These are phyloP conservation scores for Drosophila paucipuncta DNA, from an alignment of 2,888 invertebrate genomes.

Conservation along the genomic window DNA sequence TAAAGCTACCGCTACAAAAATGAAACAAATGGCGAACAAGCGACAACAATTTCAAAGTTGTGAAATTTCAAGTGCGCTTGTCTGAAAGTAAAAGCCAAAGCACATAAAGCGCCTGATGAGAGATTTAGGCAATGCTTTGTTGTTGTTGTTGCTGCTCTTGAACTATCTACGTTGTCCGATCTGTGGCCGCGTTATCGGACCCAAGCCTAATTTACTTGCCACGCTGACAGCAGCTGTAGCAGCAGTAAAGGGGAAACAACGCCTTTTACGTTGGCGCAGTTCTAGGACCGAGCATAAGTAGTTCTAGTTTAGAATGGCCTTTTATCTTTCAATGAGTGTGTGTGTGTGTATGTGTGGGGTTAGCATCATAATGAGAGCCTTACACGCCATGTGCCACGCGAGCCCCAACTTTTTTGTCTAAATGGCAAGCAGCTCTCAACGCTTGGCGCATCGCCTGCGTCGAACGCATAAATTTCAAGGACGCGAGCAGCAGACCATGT, in stretches of 20 bases:
- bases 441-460: constrained; percentile 69
- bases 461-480: constrained; percentile 77
- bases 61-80: constrained; percentile 20
- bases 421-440: constrained; percentile 43
- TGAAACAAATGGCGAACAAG: background rate
- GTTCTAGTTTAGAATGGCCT: constrained; percentile 61
- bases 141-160: background rate
- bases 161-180: constrained; percentile 50
- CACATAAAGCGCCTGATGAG: constrained; percentile 20
- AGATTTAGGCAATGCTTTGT: constrained; percentile 33
- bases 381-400: constrained; percentile 72
- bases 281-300: constrained; percentile 53
- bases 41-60: constrained; percentile 21
- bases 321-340: constrained; percentile 48
- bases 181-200: constrained; percentile 43
- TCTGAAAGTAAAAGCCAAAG: constrained; percentile 15
- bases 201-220: constrained; percentile 25
- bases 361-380: constrained; percentile 73
- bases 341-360: constrained; percentile 25
- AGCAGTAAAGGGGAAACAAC: constrained; percentile 54
- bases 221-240: background rate
- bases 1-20: constrained; percentile 29
- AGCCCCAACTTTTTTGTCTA: constrained; percentile 6
- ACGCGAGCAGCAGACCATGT: constrained; percentile 36
- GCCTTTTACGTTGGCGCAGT: constrained; percentile 70